phyloP scores from a whole-genome alignment of 2,888 invertebrate genomes.

The Enchytraeus crypticus region DNA sequence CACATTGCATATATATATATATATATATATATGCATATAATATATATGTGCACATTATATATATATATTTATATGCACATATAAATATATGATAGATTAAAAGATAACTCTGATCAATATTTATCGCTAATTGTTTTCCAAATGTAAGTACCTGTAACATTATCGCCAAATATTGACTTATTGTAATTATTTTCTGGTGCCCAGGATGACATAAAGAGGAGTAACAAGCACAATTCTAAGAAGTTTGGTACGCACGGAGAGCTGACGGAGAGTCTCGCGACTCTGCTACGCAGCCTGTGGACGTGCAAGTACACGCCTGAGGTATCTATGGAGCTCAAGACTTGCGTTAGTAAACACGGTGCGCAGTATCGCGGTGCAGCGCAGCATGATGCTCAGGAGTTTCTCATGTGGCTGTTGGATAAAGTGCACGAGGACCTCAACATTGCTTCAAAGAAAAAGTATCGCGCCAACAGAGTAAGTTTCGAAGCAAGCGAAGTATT shows the following conservation, averaged over 20 bases:
- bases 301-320: constrained; percentile 47
- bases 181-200: no score
- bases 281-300: constrained; percentile 83
- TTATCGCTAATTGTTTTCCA: no score
- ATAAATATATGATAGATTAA: no score
- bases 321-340: constrained; percentile 55
- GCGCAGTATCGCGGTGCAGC: constrained; percentile 79
- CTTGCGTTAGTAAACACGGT: constrained; percentile 83
- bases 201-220: constrained; percentile 70
- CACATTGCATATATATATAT: no score
- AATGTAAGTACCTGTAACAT: constrained; percentile 91
- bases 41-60: no score
- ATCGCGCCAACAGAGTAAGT: constrained; percentile 24
- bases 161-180: constrained; percentile 86
- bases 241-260: constrained; percentile 86
- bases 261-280: constrained; percentile 83
- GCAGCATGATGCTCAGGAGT: constrained; percentile 95
- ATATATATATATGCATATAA: no score
- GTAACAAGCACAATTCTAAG: constrained; percentile 76
- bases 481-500: neutral
- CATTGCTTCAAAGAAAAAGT: constrained; percentile 75
- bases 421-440: constrained; percentile 94
- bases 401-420: constrained; percentile 86
- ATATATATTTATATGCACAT: no score
- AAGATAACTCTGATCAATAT: no score